These are phyloP conservation scores for Ceratina calcarata DNA, from an alignment of 1,140 invertebrate species.

Conservation along the genomic window DNA sequence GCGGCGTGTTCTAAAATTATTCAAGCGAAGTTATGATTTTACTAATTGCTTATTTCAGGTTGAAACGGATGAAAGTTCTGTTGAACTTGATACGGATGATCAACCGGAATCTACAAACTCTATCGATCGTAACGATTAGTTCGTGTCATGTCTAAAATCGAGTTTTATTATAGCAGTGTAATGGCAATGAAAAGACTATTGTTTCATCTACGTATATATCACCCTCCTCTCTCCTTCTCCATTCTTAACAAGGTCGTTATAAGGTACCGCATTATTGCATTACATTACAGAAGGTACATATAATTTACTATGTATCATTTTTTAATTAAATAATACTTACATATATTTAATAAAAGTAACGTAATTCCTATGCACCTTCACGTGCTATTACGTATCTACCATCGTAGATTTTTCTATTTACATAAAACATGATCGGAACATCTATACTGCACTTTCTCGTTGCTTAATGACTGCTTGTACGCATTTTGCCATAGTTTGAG, in stretches of 20 bases:
- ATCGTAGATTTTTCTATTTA: slow-evolving; percentile 38
- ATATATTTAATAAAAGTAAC: background rate
- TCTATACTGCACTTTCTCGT: slow-evolving; percentile 82
- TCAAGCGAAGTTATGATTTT: background rate
- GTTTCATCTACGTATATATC: background rate
- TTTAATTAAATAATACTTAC: slow-evolving; percentile 8
- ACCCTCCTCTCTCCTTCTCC: background rate
- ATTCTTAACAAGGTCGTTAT: background rate
- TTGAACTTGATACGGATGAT: slow-evolving; percentile 74
- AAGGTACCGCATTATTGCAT: background rate
- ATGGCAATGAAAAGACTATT: slow-evolving; percentile 2
- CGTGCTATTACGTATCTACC: slow-evolving; percentile 19
- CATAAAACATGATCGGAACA: background rate
- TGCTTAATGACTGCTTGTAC: slow-evolving; percentile 93
- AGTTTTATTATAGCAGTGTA: background rate
- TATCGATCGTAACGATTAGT: slow-evolving; percentile 30
- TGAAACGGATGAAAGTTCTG: slow-evolving; percentile 76
- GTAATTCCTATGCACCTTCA: slow-evolving; percentile 2
- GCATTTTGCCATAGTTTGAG: slow-evolving; percentile 99
- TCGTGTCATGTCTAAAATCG: background rate
- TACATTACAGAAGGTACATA: background rate
- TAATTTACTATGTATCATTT: background rate
- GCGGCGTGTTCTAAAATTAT: background rate
- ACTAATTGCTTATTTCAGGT: slow-evolving; percentile 55
- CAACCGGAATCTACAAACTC: slow-evolving; percentile 72